A percentile compares a stretch with the other conserved stretches of the same genome.
phyloP scores from a whole-genome alignment of 2,888 invertebrate genomes.

The Eupsilia transversa region DNA sequence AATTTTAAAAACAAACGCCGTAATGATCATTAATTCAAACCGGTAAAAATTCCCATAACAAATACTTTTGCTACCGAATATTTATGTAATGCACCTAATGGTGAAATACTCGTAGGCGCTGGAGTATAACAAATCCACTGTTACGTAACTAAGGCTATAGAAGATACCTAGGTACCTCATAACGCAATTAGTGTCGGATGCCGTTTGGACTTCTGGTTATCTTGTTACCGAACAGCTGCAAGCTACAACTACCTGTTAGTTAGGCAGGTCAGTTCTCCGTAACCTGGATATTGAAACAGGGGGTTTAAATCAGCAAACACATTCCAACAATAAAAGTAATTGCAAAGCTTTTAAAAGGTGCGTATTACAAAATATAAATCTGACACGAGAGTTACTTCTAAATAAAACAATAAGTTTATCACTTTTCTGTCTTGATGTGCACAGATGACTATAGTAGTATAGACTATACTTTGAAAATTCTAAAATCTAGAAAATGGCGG shows the following conservation, averaged over 20 bases:
- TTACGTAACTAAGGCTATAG: background rate
- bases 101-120: background rate
- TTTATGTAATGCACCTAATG: background rate
- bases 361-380: background rate
- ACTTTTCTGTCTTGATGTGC: background rate
- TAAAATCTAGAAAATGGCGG: too few species aligned
- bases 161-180: background rate
- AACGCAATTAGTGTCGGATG: constrained; percentile 38
- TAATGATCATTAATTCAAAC: background rate
- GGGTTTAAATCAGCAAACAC: constrained; percentile 24
- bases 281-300: constrained; percentile 33
- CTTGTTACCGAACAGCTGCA: constrained; percentile 37
- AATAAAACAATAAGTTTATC: background rate
- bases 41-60: background rate
- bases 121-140: constrained; percentile 7
- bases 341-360: background rate
- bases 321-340: background rate
- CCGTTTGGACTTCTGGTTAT: constrained; percentile 31
- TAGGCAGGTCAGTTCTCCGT: constrained; percentile 22
- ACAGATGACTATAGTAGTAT: too few species aligned
- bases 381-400: background rate
- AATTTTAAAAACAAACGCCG: background rate
- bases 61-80: background rate
- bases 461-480: too few species aligned
- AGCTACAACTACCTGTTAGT: constrained; percentile 29